Conservation (phyloP, 2,797 vertebrate species). For the Dipus sagitta region DNA sequence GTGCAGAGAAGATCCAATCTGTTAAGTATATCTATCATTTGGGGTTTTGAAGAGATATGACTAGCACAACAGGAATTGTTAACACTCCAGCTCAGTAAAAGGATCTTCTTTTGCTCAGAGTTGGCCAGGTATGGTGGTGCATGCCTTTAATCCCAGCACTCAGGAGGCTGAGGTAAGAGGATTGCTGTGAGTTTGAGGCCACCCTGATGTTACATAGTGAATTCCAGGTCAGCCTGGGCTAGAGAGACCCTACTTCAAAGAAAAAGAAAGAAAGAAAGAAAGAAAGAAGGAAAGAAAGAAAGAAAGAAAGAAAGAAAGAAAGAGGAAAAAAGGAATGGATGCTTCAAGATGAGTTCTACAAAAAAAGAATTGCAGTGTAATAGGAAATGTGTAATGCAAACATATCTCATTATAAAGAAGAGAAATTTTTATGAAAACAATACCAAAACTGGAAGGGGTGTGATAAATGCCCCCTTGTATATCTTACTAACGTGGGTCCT, state of each 20-base stretch:
- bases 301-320: no score
- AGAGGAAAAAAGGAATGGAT: neutral
- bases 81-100: neutral
- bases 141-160: no score
- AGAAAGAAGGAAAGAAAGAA: no score
- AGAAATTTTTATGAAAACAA: slow-evolving; percentile 76
- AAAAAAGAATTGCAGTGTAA: slow-evolving; percentile 68
- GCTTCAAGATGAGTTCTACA: slow-evolving; percentile 68
- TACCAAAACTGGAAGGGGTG: slow-evolving; percentile 57
- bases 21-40: slow-evolving; percentile 60
- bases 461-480: neutral
- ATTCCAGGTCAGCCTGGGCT: no score
- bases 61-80: slow-evolving; percentile 34
- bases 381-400: slow-evolving; percentile 75
- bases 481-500: no score
- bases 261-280: no score
- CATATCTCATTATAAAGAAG: slow-evolving; percentile 74
- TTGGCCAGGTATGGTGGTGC: no score
- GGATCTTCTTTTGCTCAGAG: slow-evolving; percentile 48
- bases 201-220: no score
- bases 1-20: neutral
- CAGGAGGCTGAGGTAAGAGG: no score
- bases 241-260: no score
- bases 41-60: slow-evolving; percentile 57
- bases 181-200: no score